phyloP scores from a whole-genome alignment of 1,140 invertebrate species.

The Brachionus sp. region DNA sequence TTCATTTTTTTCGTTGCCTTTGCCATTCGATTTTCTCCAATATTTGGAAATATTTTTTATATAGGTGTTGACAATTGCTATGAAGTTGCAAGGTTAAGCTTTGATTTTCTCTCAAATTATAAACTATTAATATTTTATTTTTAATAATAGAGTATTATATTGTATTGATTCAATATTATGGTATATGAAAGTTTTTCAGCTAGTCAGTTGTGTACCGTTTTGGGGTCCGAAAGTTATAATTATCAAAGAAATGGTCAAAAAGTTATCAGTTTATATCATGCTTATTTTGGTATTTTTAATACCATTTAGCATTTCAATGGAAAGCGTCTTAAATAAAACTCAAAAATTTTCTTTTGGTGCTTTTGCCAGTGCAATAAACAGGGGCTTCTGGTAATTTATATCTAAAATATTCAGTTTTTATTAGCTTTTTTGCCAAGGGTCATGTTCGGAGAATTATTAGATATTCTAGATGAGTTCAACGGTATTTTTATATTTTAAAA shows the following conservation, averaged over 20 bases:
- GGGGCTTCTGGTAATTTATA: constrained; percentile 36
- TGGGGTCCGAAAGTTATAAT: constrained; percentile 42
- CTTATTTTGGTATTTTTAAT: constrained; percentile 42
- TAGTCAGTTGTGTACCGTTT: constrained; percentile 38
- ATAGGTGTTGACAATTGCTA: constrained; percentile 22
- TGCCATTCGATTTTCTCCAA: constrained; percentile 27
- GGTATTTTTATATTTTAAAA: background rate
- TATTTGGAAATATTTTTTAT: constrained; percentile 26
- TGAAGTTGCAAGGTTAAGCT: constrained; percentile 11
- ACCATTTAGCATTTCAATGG: constrained; percentile 15
- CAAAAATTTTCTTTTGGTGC: constrained; percentile 28
- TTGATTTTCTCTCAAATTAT: background rate
- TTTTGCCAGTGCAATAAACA: constrained; percentile 1
- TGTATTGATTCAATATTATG: constrained; percentile 40
- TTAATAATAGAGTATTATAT: constrained; percentile 2
- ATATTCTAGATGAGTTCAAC: constrained; percentile 18
- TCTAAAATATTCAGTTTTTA: background rate
- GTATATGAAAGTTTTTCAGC: constrained; percentile 37
- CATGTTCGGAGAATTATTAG: constrained; percentile 43
- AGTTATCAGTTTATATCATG: constrained; percentile 33
- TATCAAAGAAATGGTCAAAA: constrained; percentile 44
- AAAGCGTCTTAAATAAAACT: constrained; percentile 37
- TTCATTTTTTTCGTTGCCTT: constrained; percentile 38
- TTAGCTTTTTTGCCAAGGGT: background rate
- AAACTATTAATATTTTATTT: background rate